A percentile compares a stretch with the other conserved stretches of the same genome.
Conservation (phyloP, 1,140 invertebrate genomes). For the Drosophila ananassae region DNA sequence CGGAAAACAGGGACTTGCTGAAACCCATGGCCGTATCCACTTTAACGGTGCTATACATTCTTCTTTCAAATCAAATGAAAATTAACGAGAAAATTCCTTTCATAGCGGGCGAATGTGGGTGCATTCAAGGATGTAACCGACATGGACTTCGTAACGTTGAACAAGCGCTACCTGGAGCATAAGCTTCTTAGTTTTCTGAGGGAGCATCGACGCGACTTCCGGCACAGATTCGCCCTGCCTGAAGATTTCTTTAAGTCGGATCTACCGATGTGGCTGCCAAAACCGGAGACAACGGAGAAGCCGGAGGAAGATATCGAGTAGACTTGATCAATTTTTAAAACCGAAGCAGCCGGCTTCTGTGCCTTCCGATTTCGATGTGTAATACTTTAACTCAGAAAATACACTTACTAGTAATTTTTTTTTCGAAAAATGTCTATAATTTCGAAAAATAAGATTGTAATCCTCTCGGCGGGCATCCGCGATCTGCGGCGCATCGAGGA, state of each 20-base stretch:
- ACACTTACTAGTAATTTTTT: slow-evolving; percentile 5
- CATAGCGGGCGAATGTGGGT: background rate
- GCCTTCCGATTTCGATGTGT: slow-evolving; percentile 8
- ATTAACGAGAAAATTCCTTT: background rate
- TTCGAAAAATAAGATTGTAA: slow-evolving; percentile 12
- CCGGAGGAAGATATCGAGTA: background rate
- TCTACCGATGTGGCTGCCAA: background rate
- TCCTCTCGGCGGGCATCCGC: slow-evolving; percentile 20
- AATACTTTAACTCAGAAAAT: background rate
- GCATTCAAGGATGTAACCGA: slow-evolving; percentile 1
- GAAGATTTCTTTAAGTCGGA: slow-evolving; percentile 44
- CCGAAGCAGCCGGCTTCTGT: slow-evolving; percentile 16
- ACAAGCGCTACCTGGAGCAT: slow-evolving; percentile 52
- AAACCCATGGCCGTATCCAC: slow-evolving; percentile 13
- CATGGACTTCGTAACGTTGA: slow-evolving; percentile 17
- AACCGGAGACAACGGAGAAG: background rate
- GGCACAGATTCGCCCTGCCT: slow-evolving; percentile 58
- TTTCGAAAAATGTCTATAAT: slow-evolving; percentile 23
- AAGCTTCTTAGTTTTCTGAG: slow-evolving; percentile 57
- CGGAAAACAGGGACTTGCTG: slow-evolving; percentile 39
- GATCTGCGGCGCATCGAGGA: slow-evolving; percentile 28
- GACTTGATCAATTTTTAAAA: background rate
- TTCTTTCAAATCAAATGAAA: no score
- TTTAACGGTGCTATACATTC: slow-evolving; percentile 14
- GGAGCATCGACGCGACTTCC: slow-evolving; percentile 50